A percentile compares a stretch with the other conserved stretches of the same genome.
Evolutionary conservation across 2,113 vertebrate genomes (phyloP).

Genomic region (Laticauda colubrina): DNA sequence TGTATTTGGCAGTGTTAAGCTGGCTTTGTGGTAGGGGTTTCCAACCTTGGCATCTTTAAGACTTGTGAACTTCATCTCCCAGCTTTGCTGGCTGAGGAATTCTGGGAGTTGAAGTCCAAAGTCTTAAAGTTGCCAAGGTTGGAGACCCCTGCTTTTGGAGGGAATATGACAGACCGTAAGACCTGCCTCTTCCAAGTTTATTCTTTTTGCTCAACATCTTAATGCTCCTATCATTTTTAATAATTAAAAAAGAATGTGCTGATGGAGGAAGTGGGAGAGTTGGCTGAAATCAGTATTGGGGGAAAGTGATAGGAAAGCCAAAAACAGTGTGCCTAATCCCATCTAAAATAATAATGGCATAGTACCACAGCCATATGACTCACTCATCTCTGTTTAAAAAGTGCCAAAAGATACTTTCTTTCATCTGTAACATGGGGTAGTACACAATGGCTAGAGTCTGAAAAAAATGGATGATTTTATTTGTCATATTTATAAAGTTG

Average conservation of each 20-base stretch:
- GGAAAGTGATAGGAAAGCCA: background rate
- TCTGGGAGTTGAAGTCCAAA: no score
- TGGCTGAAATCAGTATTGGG: background rate
- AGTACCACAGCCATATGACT: background rate
- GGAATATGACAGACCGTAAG: background rate
- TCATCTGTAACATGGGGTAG: background rate
- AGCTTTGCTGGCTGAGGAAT: no score
- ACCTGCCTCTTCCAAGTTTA: background rate
- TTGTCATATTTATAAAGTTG: background rate
- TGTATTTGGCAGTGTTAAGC: background rate
- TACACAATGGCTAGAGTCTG: constrained; percentile 70
- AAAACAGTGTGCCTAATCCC: background rate
- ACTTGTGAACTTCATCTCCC: no score
- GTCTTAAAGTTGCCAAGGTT: no score
- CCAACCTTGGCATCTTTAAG: no score
- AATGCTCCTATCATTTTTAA: background rate
- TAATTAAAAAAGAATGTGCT: background rate
- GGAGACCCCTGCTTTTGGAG: background rate
- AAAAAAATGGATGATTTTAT: constrained; percentile 61
- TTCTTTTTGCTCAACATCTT: background rate
- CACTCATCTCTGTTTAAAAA: background rate
- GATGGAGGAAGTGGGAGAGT: background rate
- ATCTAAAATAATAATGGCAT: background rate
- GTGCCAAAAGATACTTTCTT: background rate
- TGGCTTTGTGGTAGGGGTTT: no score